A percentile compares a stretch with the other conserved stretches of the same genome.
phyloP scores from a whole-genome alignment of 2,888 invertebrate species.

The Phanerotoma sp. region DNA sequence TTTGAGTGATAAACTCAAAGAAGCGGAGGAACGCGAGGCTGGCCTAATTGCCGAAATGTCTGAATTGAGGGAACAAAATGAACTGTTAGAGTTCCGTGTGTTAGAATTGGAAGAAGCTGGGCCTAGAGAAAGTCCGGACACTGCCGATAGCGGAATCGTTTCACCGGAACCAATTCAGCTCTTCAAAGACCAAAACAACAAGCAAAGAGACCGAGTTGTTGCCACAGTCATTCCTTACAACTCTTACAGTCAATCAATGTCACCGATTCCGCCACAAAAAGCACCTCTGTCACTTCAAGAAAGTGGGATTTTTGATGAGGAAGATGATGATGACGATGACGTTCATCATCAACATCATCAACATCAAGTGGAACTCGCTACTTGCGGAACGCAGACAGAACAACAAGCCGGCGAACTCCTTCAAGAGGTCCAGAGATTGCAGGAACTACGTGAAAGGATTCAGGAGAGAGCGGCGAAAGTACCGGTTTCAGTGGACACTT shows the following conservation, averaged over 20 bases:
- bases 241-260: constrained; percentile 37
- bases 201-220: constrained; percentile 46
- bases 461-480: constrained; percentile 48
- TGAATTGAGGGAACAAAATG: constrained; percentile 77
- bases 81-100: constrained; percentile 76
- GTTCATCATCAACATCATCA: too few relatives aligned
- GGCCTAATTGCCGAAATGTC: constrained; percentile 68
- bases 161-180: constrained; percentile 61
- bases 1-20: constrained; percentile 56
- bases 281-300: constrained; percentile 62
- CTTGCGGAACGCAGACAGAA: constrained; percentile 47
- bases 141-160: constrained; percentile 46
- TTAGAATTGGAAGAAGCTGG: constrained; percentile 70
- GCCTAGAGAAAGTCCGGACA: constrained; percentile 41
- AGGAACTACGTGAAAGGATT: constrained; percentile 47
- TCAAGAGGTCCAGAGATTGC: constrained; percentile 49
- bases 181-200: constrained; percentile 43
- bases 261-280: constrained; percentile 41
- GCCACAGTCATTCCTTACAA: constrained; percentile 51
- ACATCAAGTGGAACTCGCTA: constrained; percentile 42
- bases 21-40: constrained; percentile 60
- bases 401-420: constrained; percentile 47
- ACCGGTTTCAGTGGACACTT: constrained; percentile 26
- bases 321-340: constrained; percentile 45
- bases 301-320: constrained; percentile 73